Conservation (phyloP, 2,797 vertebrate genomes). For the Cirrhinus mrigala region DNA sequence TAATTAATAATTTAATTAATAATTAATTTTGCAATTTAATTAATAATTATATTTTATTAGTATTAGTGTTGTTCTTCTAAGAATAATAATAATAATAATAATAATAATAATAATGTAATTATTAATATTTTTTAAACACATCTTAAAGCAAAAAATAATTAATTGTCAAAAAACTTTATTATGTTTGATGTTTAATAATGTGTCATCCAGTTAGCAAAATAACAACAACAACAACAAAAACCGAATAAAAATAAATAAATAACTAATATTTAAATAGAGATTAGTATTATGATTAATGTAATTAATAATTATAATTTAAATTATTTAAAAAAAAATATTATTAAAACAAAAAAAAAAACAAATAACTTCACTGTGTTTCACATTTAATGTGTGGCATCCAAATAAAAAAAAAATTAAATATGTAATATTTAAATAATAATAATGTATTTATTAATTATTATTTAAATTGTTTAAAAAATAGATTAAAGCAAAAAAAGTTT, state of each 20-base stretch:
- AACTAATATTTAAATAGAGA: background rate
- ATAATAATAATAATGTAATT: no score
- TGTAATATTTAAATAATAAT: background rate
- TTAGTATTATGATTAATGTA: background rate
- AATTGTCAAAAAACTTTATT: background rate
- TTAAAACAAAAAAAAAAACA: background rate
- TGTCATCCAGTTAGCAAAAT: background rate
- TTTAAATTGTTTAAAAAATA: no score
- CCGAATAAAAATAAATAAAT: no score
- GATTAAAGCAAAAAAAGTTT: no score
- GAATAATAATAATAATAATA: no score
- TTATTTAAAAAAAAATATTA: background rate
- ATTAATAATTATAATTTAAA: background rate
- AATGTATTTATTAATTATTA: no score
- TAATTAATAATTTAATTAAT: no score
- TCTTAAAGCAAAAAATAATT: background rate
- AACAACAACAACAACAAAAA: no score
- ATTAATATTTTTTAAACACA: background rate
- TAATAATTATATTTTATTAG: no score
- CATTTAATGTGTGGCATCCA: background rate
- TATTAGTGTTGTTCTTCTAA: no score
- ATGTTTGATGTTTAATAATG: background rate
- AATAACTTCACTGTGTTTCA: background rate
- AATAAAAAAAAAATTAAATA: no score
- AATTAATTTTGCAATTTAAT: no score